phyloP scores from a whole-genome alignment of 2,113 vertebrate species.

The Eulemur rufifrons region DNA sequence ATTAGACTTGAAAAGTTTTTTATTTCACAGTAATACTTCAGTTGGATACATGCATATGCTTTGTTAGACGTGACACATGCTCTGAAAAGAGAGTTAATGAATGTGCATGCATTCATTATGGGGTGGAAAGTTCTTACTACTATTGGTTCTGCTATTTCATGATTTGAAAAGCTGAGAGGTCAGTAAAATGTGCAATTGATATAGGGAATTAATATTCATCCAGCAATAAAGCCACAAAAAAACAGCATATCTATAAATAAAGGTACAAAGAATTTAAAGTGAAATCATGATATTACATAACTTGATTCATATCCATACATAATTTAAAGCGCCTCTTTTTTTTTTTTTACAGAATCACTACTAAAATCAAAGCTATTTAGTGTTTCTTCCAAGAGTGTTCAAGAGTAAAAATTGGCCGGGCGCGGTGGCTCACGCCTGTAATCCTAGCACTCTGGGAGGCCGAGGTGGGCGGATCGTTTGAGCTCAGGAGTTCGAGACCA shows the following conservation, averaged over 20 bases:
- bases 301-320: not conserved
- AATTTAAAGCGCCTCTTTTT: not conserved
- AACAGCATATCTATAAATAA: not conserved
- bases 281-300: not conserved
- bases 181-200: not conserved
- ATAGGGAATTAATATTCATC: not conserved
- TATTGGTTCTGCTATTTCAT: not conserved
- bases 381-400: not conserved
- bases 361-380: not conserved
- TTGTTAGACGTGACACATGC: not conserved
- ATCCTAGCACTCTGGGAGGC: too few relatives aligned
- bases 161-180: not conserved
- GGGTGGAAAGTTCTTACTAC: not conserved
- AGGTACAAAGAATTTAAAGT: not conserved
- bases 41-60: not conserved
- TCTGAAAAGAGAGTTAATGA: not conserved
- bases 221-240: not conserved
- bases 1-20: not conserved
- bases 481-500: too few relatives aligned
- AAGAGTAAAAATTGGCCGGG: slow-evolving; percentile 21
- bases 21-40: not conserved
- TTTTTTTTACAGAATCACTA: not conserved
- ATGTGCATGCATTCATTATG: not conserved
- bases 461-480: too few relatives aligned
- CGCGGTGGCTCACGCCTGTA: too few relatives aligned